Conservation (phyloP, 1,140 invertebrate genomes). For the Drosophila burlai region DNA sequence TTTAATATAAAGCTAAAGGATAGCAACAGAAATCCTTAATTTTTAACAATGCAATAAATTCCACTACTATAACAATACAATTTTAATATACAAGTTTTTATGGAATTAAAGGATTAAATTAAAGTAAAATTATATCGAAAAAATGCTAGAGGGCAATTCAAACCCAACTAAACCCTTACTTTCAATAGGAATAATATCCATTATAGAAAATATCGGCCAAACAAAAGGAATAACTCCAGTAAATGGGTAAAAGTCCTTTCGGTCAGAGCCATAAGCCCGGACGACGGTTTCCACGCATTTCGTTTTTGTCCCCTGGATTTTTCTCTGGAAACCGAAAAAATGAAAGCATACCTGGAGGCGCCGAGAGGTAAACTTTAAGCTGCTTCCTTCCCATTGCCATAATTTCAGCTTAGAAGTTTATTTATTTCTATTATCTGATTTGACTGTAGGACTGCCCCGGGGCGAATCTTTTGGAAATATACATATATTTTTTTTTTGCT, state of each 20-base stretch:
- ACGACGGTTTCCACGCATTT: conserved; percentile 1
- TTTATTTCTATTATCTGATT: conserved; percentile 57
- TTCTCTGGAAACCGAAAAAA: background rate
- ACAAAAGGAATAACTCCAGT: background rate
- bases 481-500: conserved; percentile 22
- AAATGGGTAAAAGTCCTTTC: background rate
- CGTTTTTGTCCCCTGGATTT: background rate
- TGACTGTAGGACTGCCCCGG: conserved; percentile 22
- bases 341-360: conserved; percentile 29
- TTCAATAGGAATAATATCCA: background rate
- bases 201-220: background rate
- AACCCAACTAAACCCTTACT: background rate
- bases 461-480: conserved; percentile 19
- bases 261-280: background rate
- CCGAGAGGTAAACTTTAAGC: conserved; percentile 27
- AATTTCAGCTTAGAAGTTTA: conserved; percentile 55
- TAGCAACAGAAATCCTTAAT: too few species aligned
- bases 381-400: conserved; percentile 21
- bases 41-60: background rate
- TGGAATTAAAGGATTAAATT: background rate
- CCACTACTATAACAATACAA: background rate
- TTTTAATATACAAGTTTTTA: background rate
- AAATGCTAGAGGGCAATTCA: too few species aligned
- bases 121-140: background rate
- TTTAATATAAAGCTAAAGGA: too few species aligned